A percentile compares a stretch with the other conserved stretches of the same genome.
phyloP scores from a whole-genome alignment of 2,113 vertebrate genomes.

The Mixornis gularis region DNA sequence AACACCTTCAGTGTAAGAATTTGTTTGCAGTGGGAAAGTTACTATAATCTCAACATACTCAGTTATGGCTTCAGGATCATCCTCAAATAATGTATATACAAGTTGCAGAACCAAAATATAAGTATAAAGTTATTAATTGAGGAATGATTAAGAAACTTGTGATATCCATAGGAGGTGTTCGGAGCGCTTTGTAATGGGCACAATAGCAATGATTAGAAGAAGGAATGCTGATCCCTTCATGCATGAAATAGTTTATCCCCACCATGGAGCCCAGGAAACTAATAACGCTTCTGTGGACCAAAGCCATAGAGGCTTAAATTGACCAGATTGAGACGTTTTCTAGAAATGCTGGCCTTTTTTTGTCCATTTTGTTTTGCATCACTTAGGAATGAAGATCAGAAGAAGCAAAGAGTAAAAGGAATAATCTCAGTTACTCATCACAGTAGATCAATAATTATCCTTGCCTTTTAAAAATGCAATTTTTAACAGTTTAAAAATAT shows the following conservation, averaged over 20 bases:
- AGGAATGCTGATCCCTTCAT: slow-evolving; percentile 53
- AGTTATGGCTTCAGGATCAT: not conserved
- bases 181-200: slow-evolving; percentile 30
- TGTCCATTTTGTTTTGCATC: not conserved
- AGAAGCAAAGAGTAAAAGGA: not conserved
- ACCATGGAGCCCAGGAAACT: slow-evolving; percentile 26
- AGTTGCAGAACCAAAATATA: not conserved
- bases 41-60: not conserved
- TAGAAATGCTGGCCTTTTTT: not conserved
- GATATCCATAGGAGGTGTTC: slow-evolving; percentile 26
- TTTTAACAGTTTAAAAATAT: not conserved
- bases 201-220: slow-evolving; percentile 48
- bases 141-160: slow-evolving; percentile 23
- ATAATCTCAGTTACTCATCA: not conserved
- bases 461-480: not conserved
- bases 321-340: slow-evolving; percentile 34
- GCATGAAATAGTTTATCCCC: slow-evolving; percentile 56
- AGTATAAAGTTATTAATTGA: slow-evolving; percentile 29
- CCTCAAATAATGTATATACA: not conserved
- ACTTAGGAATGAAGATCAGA: not conserved
- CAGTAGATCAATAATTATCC: not conserved
- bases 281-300: slow-evolving; percentile 19
- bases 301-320: slow-evolving; percentile 27
- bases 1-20: not conserved
- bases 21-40: not conserved